These are phyloP conservation scores for Pyrgilauda ruficollis DNA, from an alignment of 2,113 vertebrate genomes.

Conservation along the genomic window DNA sequence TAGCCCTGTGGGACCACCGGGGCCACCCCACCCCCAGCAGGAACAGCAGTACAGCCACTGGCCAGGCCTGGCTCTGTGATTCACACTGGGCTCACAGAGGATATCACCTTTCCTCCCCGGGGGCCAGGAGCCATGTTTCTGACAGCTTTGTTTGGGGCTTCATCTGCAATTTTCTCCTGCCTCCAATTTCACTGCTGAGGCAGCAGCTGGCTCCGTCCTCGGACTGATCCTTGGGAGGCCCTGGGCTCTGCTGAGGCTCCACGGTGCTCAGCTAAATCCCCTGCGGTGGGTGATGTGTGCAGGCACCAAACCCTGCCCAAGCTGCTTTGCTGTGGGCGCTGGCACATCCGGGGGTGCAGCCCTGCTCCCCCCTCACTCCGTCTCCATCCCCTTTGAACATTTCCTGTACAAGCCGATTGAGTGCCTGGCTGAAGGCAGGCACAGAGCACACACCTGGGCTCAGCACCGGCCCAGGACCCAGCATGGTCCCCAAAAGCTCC, in stretches of 20 bases:
- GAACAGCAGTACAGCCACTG: background rate
- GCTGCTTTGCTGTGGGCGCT: rapidly evolving
- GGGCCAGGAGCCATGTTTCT: background rate
- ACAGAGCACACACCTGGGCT: background rate
- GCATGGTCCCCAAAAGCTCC: rapidly evolving
- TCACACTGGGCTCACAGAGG: background rate
- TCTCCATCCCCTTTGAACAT: background rate
- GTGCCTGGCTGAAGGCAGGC: background rate
- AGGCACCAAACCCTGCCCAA: background rate
- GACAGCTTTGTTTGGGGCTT: constrained; percentile 12
- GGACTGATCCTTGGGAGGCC: background rate
- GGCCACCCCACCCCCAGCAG: background rate
- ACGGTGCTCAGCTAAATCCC: background rate
- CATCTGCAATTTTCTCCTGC: background rate
- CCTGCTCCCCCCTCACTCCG: rapidly evolving
- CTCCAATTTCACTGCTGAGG: background rate
- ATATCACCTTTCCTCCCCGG: background rate
- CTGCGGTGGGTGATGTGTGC: background rate
- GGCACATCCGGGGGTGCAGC: background rate
- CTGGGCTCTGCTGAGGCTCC: background rate
- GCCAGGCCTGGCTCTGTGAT: background rate
- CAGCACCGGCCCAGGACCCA: background rate
- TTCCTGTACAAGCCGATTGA: background rate
- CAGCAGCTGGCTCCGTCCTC: background rate
- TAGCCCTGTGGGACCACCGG: background rate